A percentile compares a stretch with the other conserved stretches of the same genome.
Conservation (phyloP, 1,140 invertebrate species). For the Nasonia longicornis region DNA sequence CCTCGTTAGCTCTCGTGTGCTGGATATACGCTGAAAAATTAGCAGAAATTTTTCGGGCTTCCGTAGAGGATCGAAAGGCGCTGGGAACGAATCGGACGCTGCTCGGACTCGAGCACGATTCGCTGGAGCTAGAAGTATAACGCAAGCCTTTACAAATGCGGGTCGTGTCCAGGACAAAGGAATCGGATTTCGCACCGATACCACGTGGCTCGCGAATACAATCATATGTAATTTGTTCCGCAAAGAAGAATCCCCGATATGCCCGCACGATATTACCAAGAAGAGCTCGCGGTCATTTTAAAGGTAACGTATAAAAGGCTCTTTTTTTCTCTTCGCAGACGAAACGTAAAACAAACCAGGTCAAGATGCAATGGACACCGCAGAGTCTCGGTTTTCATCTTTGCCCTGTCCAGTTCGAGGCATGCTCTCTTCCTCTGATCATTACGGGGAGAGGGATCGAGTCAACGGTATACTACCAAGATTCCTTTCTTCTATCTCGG, state of each 20-base stretch:
- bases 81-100: neutral
- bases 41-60: constrained; percentile 21
- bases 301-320: constrained; percentile 11
- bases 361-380: constrained; percentile 5
- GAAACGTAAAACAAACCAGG: constrained; percentile 46
- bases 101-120: too few species aligned
- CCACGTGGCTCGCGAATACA: neutral
- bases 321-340: constrained; percentile 47
- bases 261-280: neutral
- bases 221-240: neutral
- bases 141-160: neutral
- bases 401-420: constrained; percentile 45
- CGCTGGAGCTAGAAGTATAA: too few species aligned
- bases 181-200: neutral
- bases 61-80: too few species aligned
- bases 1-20: constrained; percentile 12
- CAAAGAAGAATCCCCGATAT: neutral
- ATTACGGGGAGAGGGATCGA: neutral
- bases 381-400: constrained; percentile 26
- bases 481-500: constrained; percentile 10
- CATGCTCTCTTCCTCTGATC: constrained; percentile 12
- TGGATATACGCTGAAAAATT: neutral
- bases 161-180: neutral
- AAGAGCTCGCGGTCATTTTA: neutral
- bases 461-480: neutral